Percentiles rank a stretch among this genome's conserved stretches.
These are phyloP conservation scores for Vannuccia rotundouncinata DNA, from an alignment of 2,888 invertebrate genomes.

Conservation along the genomic window DNA sequence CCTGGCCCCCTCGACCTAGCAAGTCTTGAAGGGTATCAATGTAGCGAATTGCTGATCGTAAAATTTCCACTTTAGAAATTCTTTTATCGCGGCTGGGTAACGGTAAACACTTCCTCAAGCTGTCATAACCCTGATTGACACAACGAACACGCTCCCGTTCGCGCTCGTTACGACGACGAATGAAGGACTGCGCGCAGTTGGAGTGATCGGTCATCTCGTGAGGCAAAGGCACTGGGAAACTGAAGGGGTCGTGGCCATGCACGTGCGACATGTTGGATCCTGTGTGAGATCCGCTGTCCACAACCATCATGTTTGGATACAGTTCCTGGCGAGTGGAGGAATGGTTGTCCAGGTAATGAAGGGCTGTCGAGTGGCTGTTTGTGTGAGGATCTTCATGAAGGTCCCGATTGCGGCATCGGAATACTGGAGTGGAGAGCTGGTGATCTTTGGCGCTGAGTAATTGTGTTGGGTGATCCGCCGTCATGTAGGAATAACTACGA, in stretches of 20 bases:
- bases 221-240: conserved; percentile 29
- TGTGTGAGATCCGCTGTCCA: no score
- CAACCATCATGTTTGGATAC: no score
- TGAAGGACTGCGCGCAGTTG: conserved; percentile 47
- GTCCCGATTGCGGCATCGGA: not conserved
- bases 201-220: conserved; percentile 37
- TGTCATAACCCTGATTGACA: conserved; percentile 53
- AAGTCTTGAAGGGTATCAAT: conserved; percentile 48
- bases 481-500: no score
- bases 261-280: no score
- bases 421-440: not conserved
- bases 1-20: no score
- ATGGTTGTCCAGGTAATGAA: no score
- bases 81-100: conserved; percentile 53
- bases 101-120: conserved; percentile 41
- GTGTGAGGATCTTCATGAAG: no score
- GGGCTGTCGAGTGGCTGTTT: no score
- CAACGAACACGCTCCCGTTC: conserved; percentile 54
- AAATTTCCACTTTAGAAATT: conserved; percentile 54
- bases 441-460: not conserved
- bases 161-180: conserved; percentile 52
- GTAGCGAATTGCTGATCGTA: conserved; percentile 52
- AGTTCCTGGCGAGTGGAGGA: no score
- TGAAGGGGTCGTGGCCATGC: conserved; percentile 34
- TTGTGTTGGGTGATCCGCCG: not conserved